These are phyloP conservation scores for Saguinus imperator DNA, from an alignment of 2,113 vertebrate genomes.

Conservation along the genomic window DNA sequence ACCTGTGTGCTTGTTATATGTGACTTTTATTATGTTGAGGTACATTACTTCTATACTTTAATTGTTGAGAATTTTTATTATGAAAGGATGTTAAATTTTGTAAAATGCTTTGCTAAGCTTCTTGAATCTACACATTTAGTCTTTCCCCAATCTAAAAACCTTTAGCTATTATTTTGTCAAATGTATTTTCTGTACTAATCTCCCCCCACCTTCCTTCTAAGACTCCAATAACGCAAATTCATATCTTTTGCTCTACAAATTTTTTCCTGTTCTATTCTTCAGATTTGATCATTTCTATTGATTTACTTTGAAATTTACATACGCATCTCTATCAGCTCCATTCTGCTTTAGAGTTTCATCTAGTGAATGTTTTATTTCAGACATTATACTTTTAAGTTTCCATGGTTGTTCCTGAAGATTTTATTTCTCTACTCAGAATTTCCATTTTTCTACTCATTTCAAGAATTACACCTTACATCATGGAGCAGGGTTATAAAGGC, in stretches of 20 bases:
- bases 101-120: not conserved
- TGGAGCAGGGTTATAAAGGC: not conserved
- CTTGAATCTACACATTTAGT: not conserved
- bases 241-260: not conserved
- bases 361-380: not conserved
- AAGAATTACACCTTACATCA: not conserved
- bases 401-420: not conserved
- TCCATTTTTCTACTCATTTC: not conserved
- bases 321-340: not conserved
- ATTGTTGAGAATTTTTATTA: not conserved
- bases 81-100: not conserved
- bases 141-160: not conserved
- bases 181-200: not conserved
- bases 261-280: not conserved
- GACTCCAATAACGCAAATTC: not conserved
- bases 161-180: not conserved
- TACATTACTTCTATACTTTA: not conserved
- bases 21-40: not conserved
- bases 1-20: not conserved
- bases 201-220: not conserved
- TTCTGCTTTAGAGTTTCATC: not conserved
- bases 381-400: not conserved
- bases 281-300: not conserved
- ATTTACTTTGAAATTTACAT: not conserved
- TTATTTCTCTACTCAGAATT: not conserved